Base-by-base conservation (phyloP, 2,113 vertebrate species). In the Apistogramma diplotaenia region DNA sequence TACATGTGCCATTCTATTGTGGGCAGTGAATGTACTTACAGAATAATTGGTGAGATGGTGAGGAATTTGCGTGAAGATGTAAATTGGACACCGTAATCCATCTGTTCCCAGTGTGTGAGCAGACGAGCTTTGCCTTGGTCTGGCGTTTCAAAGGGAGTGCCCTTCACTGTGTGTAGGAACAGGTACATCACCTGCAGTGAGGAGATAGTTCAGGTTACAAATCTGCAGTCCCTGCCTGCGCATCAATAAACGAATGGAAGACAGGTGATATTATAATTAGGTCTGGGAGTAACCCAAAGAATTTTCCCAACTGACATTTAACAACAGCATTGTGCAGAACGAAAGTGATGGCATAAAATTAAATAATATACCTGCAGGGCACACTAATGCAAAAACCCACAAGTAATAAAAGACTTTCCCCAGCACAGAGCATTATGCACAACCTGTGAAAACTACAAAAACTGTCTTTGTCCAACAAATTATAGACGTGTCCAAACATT, bases 91-190 rank as follows among this genome's bases (percentile, higher is more conserved):
- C 98, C 97, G 0, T 98, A 96, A 94, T 98, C 98, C 88, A 98
- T 99, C 92, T 99, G 97, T 87, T 99, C 97, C 98, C 98, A 99
- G 87, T 98, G 96, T 6, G 97, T 98, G 60, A 99, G 96, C 23
- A 99, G 94, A 3, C 97, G 96, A 61, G 96, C 96, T 92, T 96
- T 97, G 75, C 98, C 98, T 89, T 99, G 98, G 89, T 98, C 97
- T 0, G 97, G 97, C 0, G 98, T 98, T 91, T 98, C 97, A 61
- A 98, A 99, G 0, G 98, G 97, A 25, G 97, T 99, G 0, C 98
- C 98, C 91, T 99, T 99, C 76, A 99, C 96, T 0, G 95, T 96
- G 89, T 99, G 98, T 59, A 99, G 94, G 82, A 99, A 97, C 89
- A 97, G 51, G 91, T 99, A 99, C 97, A 98, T 99, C 40, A 94